Evolutionary conservation across 2,888 invertebrate species (phyloP).

Genomic region (Eurytoma adleriae): DNA sequence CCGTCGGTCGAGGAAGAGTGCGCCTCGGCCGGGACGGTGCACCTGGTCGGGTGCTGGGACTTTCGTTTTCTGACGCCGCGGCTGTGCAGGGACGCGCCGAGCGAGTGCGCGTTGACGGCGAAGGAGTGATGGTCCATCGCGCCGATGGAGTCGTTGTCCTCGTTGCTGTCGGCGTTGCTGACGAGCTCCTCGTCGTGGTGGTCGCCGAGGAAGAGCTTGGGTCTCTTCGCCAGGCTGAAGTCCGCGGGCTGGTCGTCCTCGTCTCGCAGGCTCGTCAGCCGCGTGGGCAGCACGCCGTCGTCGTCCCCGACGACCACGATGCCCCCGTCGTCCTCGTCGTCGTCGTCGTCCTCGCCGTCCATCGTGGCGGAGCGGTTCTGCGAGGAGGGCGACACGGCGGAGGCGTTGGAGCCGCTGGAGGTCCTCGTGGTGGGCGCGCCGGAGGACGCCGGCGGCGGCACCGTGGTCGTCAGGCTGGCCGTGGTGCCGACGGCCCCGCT

Average conservation of each 20-base stretch:
- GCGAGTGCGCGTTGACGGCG: slow-evolving; percentile 65
- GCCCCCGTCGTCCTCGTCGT: slow-evolving; percentile 77
- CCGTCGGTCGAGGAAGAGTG: slow-evolving; percentile 80
- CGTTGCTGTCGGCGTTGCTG: slow-evolving; percentile 82
- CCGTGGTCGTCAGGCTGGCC: slow-evolving; percentile 46
- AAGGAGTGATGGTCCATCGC: slow-evolving; percentile 68
- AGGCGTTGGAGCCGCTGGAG: slow-evolving; percentile 76
- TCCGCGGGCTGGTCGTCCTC: slow-evolving; percentile 81
- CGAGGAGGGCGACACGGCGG: slow-evolving; percentile 78
- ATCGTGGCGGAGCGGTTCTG: slow-evolving; percentile 77
- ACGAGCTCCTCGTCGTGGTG: slow-evolving; percentile 77
- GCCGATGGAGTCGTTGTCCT: slow-evolving; percentile 74
- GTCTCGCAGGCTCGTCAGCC: slow-evolving; percentile 64
- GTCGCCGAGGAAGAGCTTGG: slow-evolving; percentile 79
- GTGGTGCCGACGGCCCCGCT: slow-evolving; percentile 74
- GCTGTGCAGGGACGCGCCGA: slow-evolving; percentile 67
- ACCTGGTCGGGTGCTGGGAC: slow-evolving; percentile 90
- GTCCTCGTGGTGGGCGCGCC: slow-evolving; percentile 62
- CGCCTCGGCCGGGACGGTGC: slow-evolving; percentile 80
- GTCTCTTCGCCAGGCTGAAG: slow-evolving; percentile 83
- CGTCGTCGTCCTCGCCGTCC: slow-evolving; percentile 77
- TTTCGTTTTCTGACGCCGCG: slow-evolving; percentile 86
- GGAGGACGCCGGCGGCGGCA: not conserved
- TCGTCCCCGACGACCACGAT: slow-evolving; percentile 58
- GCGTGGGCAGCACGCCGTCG: slow-evolving; percentile 71